phyloP scores from a whole-genome alignment of 2,888 invertebrate species.

The Yponomeuta cagnagella region DNA sequence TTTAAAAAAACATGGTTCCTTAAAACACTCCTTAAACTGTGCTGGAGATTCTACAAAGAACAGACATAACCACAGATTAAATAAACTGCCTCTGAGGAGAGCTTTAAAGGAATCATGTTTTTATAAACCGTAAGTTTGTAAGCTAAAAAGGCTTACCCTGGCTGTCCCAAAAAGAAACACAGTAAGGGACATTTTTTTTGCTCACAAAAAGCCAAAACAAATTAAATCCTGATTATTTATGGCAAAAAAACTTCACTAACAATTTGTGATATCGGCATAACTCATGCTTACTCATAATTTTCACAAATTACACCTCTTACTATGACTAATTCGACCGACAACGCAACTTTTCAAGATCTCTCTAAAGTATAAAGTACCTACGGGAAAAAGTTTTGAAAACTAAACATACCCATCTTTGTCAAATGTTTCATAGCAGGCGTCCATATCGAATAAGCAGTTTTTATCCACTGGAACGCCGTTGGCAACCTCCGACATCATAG shows the following conservation, averaged over 20 bases:
- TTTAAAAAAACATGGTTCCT: no score
- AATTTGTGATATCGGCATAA: background rate
- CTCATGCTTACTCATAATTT: background rate
- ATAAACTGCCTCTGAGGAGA: no score
- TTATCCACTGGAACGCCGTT: slow-evolving; percentile 64
- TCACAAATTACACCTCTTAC: background rate
- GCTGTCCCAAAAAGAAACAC: no score
- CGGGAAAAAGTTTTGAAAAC: background rate
- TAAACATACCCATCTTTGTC: slow-evolving; percentile 89
- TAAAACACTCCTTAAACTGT: no score
- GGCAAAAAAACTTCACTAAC: background rate
- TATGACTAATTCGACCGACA: background rate
- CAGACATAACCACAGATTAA: no score
- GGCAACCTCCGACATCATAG: slow-evolving; percentile 65
- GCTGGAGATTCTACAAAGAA: no score
- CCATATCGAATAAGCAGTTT: slow-evolving; percentile 82
- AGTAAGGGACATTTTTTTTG: no score
- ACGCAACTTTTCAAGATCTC: background rate
- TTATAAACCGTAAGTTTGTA: no score
- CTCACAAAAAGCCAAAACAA: background rate
- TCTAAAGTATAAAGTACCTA: background rate
- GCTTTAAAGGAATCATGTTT: no score
- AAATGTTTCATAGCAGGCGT: slow-evolving; percentile 93
- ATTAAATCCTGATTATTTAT: background rate
- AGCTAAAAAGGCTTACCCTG: no score